Percentiles rank a stretch among this genome's conserved stretches.
Evolutionary conservation across 2,888 invertebrate genomes (phyloP).

Genomic region (Hirudinaria manillensis): DNA sequence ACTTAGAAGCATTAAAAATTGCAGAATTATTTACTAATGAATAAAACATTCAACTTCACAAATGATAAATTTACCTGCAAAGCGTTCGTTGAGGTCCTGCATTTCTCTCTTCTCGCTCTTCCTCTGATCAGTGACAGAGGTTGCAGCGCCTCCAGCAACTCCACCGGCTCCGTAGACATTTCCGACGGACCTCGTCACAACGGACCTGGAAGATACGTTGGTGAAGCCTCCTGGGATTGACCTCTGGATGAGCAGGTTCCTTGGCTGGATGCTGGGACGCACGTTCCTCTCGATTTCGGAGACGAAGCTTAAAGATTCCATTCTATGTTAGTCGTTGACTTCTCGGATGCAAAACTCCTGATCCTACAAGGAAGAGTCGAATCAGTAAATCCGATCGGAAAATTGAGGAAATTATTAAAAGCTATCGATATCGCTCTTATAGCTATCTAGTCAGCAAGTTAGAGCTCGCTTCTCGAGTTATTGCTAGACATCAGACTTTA

Average conservation of each 20-base stretch:
- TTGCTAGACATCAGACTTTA: background rate
- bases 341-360: background rate
- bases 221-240: conserved; percentile 27
- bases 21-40: background rate
- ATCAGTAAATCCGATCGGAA: background rate
- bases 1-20: background rate
- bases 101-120: conserved; percentile 58
- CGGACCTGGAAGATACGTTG: background rate
- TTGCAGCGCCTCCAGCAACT: conserved; percentile 12
- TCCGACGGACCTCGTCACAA: conserved; percentile 19
- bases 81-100: conserved; percentile 57
- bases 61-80: conserved; percentile 52
- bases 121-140: conserved; percentile 50
- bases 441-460: background rate
- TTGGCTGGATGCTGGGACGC: conserved; percentile 33
- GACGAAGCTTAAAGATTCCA: conserved; percentile 3
- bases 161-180: conserved; percentile 39
- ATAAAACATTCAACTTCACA: background rate
- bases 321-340: background rate
- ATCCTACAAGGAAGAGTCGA: background rate
- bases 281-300: conserved; percentile 17
- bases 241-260: conserved; percentile 36
- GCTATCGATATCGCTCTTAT: background rate
- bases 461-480: no score
- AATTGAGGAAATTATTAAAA: background rate